Evolutionary conservation across 2,113 vertebrate species (phyloP), one percentile per base, ranked within the genome.

Genomic region (Anas platyrhynchos): DNA sequence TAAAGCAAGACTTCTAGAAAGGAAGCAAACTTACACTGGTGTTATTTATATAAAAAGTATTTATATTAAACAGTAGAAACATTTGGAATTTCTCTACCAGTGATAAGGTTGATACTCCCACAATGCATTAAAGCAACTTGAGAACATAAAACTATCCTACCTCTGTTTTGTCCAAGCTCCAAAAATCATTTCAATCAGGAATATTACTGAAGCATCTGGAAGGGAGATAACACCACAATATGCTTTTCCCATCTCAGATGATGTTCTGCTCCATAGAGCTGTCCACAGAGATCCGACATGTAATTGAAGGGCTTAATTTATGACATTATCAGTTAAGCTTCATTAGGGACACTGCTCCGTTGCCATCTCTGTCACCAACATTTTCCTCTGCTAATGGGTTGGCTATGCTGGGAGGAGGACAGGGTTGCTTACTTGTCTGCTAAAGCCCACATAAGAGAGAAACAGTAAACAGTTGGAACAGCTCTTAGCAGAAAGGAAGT

Each of bases 1-100:
- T 77, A 83, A 91, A 87, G 54, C 15, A 29, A 94, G 71, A 85
- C 55, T 92, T 69, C 75, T 58, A 52, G 44, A 86, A 92, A 71
- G 88, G 22, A 88, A 73, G 38, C 26, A 68, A 82, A 87, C 65
- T 67, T 86, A 77, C 18, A 63, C 34, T 73, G 5, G 5, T 78
- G 43, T 43, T 73, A 86, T 62, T 80, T 91, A 34, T 73, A 79
- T 55, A 12, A 41, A 41, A 13, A 41, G 12, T 41, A 41, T 41
- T 41, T 41, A 41, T 80, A 83, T 88, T 56, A 72, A 96, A 86
- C 25, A 89, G 72, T 7, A 88, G 79, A 94, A 85, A 41, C 32
- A 73, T 59, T 88, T 77, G 55, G 46, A 77, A 81, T 75, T 88
- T 91, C 48, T 81, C 44, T 78, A 63, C 25, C 52, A 18, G 38